These are phyloP conservation scores for Xiphias gladius DNA, from an alignment of 2,113 vertebrate genomes.

Conservation along the genomic window DNA sequence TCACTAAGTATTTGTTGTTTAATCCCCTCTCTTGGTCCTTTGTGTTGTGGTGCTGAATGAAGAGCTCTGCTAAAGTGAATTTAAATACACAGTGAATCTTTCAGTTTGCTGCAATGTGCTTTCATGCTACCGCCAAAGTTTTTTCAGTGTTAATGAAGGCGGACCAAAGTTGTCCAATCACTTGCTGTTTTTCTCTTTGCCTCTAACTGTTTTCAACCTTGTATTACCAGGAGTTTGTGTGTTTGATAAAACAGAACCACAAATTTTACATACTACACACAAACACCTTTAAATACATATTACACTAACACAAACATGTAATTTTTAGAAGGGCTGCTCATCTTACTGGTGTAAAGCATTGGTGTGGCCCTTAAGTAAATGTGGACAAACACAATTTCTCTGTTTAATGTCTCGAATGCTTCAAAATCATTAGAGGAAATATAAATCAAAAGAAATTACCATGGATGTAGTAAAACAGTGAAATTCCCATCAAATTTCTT, in stretches of 20 bases:
- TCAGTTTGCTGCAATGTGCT: not conserved
- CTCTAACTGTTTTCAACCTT: not conserved
- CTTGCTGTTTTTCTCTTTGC: not conserved
- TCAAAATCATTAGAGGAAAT: not conserved
- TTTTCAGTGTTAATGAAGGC: constrained; percentile 1
- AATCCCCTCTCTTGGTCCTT: not conserved
- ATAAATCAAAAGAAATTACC: not conserved
- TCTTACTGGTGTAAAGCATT: not conserved
- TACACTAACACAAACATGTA: too few relatives aligned
- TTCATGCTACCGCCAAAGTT: not conserved
- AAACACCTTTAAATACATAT: not conserved
- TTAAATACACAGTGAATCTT: not conserved
- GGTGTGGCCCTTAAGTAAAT: not conserved
- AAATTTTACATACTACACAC: too few relatives aligned
- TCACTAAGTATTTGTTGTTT: not conserved
- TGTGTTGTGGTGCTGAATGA: not conserved
- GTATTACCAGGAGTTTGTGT: not conserved
- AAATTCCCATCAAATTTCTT: not conserved
- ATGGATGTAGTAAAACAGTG: not conserved
- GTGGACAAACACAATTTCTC: not conserved
- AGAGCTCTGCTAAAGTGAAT: not conserved
- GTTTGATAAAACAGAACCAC: not conserved
- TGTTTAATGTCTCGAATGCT: not conserved
- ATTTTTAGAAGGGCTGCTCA: not conserved
- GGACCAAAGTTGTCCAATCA: not conserved